Conservation (phyloP, 1,140 invertebrate genomes). For the Euglossa dilemma region DNA sequence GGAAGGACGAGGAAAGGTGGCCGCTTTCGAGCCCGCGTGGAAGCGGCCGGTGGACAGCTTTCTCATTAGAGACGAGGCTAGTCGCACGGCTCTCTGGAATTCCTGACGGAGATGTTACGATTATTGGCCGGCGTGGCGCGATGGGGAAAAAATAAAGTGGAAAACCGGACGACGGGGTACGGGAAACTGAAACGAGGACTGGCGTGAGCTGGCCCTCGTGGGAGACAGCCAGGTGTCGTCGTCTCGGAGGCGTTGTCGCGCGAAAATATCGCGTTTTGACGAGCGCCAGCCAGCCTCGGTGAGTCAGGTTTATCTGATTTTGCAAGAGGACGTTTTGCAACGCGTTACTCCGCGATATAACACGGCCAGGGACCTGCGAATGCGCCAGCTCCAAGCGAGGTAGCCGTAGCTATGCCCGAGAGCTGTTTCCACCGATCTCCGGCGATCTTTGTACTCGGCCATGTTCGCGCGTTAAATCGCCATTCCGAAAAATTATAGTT, state of each 20-base stretch:
- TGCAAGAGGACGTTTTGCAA: slow-evolving; percentile 29
- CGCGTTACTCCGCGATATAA: not conserved
- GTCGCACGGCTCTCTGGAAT: slow-evolving; percentile 51
- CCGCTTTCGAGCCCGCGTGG: slow-evolving; percentile 12
- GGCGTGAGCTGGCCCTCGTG: not conserved
- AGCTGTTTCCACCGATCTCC: not conserved
- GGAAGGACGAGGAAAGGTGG: slow-evolving; percentile 58
- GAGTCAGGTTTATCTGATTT: slow-evolving; percentile 32
- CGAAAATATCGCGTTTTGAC: slow-evolving; percentile 20
- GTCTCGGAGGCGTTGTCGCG: not conserved
- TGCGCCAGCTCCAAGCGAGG: not conserved
- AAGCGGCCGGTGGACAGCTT: slow-evolving; percentile 48
- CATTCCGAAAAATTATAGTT: no score
- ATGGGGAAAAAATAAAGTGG: slow-evolving; percentile 15
- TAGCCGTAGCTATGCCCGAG: no score
- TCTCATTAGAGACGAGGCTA: slow-evolving; percentile 58
- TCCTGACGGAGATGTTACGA: slow-evolving; percentile 63
- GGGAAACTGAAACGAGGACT: not conserved
- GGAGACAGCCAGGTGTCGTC: slow-evolving; percentile 7
- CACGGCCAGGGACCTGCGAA: not conserved
- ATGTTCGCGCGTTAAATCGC: no score
- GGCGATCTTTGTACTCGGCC: no score
- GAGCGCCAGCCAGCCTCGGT: not conserved
- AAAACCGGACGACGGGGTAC: slow-evolving; percentile 4
- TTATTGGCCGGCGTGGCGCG: slow-evolving; percentile 51